Evolutionary conservation across 2,888 invertebrate genomes (phyloP).

Genomic region (Xiphydria camelus): DNA sequence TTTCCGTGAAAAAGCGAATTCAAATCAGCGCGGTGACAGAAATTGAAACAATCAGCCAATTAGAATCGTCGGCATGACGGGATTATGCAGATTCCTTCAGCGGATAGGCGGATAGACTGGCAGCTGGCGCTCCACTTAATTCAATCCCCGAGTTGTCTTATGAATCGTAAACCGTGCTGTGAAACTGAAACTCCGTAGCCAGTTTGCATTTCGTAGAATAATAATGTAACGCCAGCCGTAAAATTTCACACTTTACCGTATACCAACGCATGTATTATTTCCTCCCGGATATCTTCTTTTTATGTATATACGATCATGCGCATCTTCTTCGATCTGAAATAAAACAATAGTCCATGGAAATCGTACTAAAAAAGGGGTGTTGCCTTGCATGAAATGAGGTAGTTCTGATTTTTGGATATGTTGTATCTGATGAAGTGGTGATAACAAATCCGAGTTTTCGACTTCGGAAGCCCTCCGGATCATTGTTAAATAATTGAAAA

Average conservation of each 20-base stretch:
- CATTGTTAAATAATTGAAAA: too few species aligned
- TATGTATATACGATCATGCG: too few species aligned
- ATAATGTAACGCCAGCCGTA: constrained; percentile 34
- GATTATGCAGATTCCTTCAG: constrained; percentile 55
- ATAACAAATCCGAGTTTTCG: too few species aligned
- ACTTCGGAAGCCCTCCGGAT: too few species aligned
- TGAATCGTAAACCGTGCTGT: constrained; percentile 52
- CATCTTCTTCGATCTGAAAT: too few species aligned
- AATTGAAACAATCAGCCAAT: constrained; percentile 58
- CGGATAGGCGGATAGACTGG: constrained; percentile 43
- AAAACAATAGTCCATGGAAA: too few species aligned
- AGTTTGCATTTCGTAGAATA: constrained; percentile 31
- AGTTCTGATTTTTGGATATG: too few species aligned
- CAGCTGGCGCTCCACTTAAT: constrained; percentile 54
- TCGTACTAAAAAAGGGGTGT: too few species aligned
- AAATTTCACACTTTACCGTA: constrained; percentile 22
- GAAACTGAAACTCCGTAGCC: constrained; percentile 40
- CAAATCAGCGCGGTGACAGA: constrained; percentile 48
- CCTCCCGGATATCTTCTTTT: too few species aligned
- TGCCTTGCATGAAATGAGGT: too few species aligned
- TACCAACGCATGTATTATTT: neutral
- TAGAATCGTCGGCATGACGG: constrained; percentile 55
- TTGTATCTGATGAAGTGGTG: too few species aligned
- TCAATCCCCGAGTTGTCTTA: constrained; percentile 56
- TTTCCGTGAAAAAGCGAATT: constrained; percentile 32